These are phyloP conservation scores for Amphipoea oculea DNA, from an alignment of 2,888 invertebrate species.

Conservation along the genomic window DNA sequence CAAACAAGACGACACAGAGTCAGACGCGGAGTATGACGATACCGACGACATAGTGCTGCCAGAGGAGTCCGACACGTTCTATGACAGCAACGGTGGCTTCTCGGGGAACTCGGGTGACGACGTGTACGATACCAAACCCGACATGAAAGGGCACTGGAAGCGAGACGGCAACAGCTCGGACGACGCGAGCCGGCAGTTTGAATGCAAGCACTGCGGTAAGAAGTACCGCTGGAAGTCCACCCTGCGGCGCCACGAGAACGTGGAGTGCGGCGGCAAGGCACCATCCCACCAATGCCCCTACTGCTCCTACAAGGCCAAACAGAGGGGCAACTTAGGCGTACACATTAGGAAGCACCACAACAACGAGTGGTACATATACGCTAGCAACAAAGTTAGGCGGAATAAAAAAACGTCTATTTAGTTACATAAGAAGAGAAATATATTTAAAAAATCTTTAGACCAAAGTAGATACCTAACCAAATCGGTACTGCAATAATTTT, in stretches of 20 bases:
- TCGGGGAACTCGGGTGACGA: constrained; percentile 58
- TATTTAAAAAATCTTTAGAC: constrained; percentile 75
- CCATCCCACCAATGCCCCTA: constrained; percentile 95
- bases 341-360: constrained; percentile 95
- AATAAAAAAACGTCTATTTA: constrained; percentile 85
- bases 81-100: constrained; percentile 68
- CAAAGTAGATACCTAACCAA: constrained; percentile 90
- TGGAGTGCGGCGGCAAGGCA: constrained; percentile 96
- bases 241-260: constrained; percentile 95
- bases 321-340: constrained; percentile 95
- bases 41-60: constrained; percentile 89
- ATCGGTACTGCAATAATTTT: constrained; percentile 89
- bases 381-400: constrained; percentile 86
- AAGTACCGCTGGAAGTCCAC: constrained; percentile 97
- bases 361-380: constrained; percentile 89
- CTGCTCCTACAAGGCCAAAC: constrained; percentile 95
- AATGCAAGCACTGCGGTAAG: constrained; percentile 96
- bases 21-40: constrained; percentile 88
- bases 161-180: constrained; percentile 82
- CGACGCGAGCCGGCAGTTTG: constrained; percentile 92
- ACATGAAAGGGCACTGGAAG: constrained; percentile 76
- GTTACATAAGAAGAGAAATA: constrained; percentile 46
- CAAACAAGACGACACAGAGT: constrained; percentile 88
- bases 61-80: constrained; percentile 82
- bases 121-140: constrained; percentile 66